Evolutionary conservation across 2,888 invertebrate genomes (phyloP), one percentile per base, ranked within the genome.

Genomic region (Catocala nupta): DNA sequence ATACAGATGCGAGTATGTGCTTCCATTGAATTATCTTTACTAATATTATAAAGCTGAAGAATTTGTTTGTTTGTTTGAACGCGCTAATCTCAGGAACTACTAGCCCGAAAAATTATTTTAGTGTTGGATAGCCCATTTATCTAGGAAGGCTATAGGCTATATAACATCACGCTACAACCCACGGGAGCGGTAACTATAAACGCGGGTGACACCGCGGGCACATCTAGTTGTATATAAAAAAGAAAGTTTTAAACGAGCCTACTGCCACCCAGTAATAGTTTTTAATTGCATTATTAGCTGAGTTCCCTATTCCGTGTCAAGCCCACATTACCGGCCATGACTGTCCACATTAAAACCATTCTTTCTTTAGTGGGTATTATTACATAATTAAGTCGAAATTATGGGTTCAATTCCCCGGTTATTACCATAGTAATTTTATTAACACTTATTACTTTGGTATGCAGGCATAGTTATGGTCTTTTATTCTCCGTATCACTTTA

Each of bases 351-450:
- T 53, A 36, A 36, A 60, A n/a, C 53, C 63, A 69, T 71, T 75
- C 69, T 68, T 65, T 59, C 58, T 62, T 63, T 68, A 75, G 70
- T 75, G 61, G 74, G 66, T 70, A 68, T 72, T 72, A 78, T 78
- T 73, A 77, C 63, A 55, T 81, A 80, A 81, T 81, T 76, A 73
- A 64, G 55, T 50, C 57, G 54, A 78, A 74, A 81, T 81, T 73
- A 72, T 52, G 68, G 79, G 71, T 68, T 71, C 64, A 44, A 58
- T 66, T 66, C 67, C 54, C 56, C 54, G 43, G 56, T 70, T 60
- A 60, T 71, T 68, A 69, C 58, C 44, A 63, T 11, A 5, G 44
- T 75, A 51, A 66, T 69, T 43, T 60, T 74, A 77, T 75, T 76
- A 76, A 63, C 70, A 75, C 63, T 63, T 70, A 71, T 76, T 65